Conservation (phyloP, 2,888 invertebrate species). For the Andrena marginata region DNA sequence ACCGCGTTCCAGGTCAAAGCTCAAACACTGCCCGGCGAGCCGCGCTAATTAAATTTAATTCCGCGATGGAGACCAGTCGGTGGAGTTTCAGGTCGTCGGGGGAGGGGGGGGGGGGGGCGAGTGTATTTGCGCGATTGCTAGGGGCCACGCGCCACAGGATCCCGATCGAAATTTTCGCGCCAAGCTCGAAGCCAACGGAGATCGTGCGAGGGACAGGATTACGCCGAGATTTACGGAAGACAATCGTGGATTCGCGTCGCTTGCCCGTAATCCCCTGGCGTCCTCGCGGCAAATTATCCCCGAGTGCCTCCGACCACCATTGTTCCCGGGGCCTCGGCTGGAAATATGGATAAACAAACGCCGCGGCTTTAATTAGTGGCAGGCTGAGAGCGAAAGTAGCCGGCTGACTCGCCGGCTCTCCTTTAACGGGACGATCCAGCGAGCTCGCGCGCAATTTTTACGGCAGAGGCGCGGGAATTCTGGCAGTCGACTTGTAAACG, state of each 20-base stretch:
- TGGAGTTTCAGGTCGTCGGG: not conserved
- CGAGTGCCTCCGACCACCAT: conserved; percentile 21
- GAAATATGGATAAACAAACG: conserved; percentile 45
- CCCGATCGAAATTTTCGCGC: conserved; percentile 40
- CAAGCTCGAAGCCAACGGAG: not conserved
- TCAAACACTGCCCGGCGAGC: not conserved
- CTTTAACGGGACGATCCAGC: not conserved
- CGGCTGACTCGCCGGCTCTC: not conserved
- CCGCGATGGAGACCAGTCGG: not conserved
- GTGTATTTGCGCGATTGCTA: conserved; percentile 1
- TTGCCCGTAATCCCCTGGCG: conserved; percentile 39
- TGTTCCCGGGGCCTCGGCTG: conserved; percentile 10
- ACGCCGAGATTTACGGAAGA: conserved; percentile 54
- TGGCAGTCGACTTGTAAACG: not conserved
- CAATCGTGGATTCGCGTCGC: conserved; percentile 58
- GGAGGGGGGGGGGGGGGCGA: too few species aligned
- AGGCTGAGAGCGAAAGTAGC: not conserved
- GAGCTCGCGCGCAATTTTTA: not conserved
- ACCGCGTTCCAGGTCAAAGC: conserved; percentile 10
- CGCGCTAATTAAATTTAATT: conserved; percentile 34
- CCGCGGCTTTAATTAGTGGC: conserved; percentile 17
- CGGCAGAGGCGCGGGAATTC: not conserved
- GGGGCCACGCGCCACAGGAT: not conserved
- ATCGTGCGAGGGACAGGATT: conserved; percentile 31
- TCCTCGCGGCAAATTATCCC: conserved; percentile 49